Base-by-base conservation (phyloP, 2,797 vertebrate species). In the Pampus argenteus region DNA sequence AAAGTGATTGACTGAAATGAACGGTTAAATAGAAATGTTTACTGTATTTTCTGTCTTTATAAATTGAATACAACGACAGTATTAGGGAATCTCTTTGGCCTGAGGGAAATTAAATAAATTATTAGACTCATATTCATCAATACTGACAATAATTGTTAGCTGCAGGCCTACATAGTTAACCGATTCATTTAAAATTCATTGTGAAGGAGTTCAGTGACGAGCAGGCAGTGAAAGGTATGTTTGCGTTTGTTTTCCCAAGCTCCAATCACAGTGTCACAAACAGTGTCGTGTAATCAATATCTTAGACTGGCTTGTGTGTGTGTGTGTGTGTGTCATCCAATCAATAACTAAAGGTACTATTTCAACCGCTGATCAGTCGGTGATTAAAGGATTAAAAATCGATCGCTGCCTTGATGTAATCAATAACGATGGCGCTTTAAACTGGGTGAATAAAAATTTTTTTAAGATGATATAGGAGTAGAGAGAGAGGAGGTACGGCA, bases 341-440 rank as follows among this genome's bases (percentile, higher is more conserved):
- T 86, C 76, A 67, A 72, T 84, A 29, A 3, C 38, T n/a, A 63
- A 49, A 64, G 56, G 40, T 34, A 74, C 70, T 10, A 14, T 70
- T 71, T 76, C 42, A 58, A 36, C 48, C 25, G 8, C 42, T 49
- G 28, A 62, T 66, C 28, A 54, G 25, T 55, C 48, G 29, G 29
- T 47, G 29, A 36, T 17, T 62, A n/a, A n/a, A 25, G 63, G 66
- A 75, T 65, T 55, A 52, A 44, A 65, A 38, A 58, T 70, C 58
- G 40, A 48, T 42, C 45, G 5, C 62, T 51, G 55, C 22, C 22
- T 5, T 2, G 7, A 20, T n/a, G 7, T n/a, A 22, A 59, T 78
- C 31, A 71, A 58, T 31, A 49, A 22, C 63, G 26, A 3, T 17
- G 31, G 51, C 56, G 61, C 51, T 31, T 67, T 0, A 56, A 50